phyloP scores from a whole-genome alignment of 2,113 vertebrate species.

The Cyprinodon variegatus region DNA sequence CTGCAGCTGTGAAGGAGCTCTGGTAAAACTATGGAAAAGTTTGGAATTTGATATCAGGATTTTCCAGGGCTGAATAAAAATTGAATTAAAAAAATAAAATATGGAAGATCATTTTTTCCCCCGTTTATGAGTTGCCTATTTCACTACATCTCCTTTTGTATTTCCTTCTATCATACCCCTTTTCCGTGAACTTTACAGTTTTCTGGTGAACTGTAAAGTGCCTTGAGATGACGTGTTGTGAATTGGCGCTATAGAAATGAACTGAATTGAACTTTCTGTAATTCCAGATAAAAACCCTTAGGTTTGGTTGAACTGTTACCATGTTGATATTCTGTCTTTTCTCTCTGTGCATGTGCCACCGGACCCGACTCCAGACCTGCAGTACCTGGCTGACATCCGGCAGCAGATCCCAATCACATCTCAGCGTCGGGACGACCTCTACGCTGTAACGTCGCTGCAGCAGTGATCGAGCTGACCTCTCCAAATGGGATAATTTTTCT shows the following conservation, averaged over 20 bases:
- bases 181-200: too few relatives aligned
- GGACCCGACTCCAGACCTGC: constrained; percentile 84
- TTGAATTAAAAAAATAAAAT: not conserved
- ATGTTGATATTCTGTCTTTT: not conserved
- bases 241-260: too few relatives aligned
- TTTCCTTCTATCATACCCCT: too few relatives aligned
- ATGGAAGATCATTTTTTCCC: not conserved
- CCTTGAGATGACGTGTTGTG: too few relatives aligned
- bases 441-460: constrained; percentile 72
- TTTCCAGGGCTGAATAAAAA: not conserved
- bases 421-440: constrained; percentile 91
- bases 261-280: too few relatives aligned
- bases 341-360: not conserved
- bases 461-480: constrained; percentile 38
- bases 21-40: not conserved
- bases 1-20: not conserved
- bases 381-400: constrained; percentile 89
- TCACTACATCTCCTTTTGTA: not conserved
- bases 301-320: not conserved
- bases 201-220: too few relatives aligned
- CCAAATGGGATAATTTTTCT: not conserved
- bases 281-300: too few relatives aligned
- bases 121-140: not conserved
- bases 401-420: constrained; percentile 90
- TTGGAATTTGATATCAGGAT: not conserved